Evolutionary conservation across 2,888 invertebrate species (phyloP), one percentile per base, ranked within the genome.

Genomic region (Melipona bicolor): DNA sequence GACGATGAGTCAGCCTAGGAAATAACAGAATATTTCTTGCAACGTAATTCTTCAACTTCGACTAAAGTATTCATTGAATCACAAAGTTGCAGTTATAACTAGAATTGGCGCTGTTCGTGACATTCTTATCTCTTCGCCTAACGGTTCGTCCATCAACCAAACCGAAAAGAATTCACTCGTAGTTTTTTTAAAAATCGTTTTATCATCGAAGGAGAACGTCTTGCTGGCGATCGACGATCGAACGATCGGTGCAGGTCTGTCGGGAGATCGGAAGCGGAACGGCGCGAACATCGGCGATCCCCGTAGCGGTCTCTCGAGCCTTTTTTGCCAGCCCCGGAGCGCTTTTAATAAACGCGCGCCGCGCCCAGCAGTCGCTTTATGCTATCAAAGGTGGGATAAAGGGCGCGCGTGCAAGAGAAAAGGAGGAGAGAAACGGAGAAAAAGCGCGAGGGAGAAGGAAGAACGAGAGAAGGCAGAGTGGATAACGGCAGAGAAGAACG

Each of bases 311-410:
- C 81, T 78, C 84, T 84, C 69, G 79, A 86, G 79, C 52, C 85
- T 78, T 87, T 89, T 89, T 89, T 85, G 79, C 87, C 76, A 79
- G 83, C 83, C 81, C 43, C 83, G 84, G 77, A 87, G 88, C 86
- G 91, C 91, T 91, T 92, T 92, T 92, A 92, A 92, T 92, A 92
- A 92, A 91, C 90, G 91, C 87, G 86, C 86, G 83, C 73, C 86
- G 86, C 84, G 86, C 83, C 85, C 82, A 76, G 79, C 84, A 84
- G 81, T 79, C 88, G 89, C 87, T 90, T 90, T 90, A 89, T 90
- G 83, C 87, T 87, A 83, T 83, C 86, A 84, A 84, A 87, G 89
- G 79, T 79, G 83, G 79, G 87, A 80, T 64, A 81, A 84, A 87
- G 85, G 79, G 83, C 73, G 76, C 56, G 64, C 78, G 79, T 64